Percentiles rank a stretch among this genome's conserved stretches.
phyloP scores from a whole-genome alignment of 2,888 invertebrate genomes.

The Lepidocyrtoides sp. region DNA sequence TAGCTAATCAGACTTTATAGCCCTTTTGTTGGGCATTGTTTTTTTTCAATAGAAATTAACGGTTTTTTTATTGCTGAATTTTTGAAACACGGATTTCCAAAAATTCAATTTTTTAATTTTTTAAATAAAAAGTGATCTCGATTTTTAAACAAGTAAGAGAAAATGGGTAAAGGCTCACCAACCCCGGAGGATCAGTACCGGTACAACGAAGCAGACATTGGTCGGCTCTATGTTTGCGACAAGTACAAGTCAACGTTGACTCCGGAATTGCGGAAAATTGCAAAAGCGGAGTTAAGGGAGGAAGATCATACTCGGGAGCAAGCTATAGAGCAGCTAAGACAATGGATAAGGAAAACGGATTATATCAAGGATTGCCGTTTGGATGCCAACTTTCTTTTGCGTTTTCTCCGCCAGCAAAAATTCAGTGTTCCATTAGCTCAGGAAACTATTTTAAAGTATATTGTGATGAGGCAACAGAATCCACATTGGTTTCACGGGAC shows the following conservation, averaged over 20 bases:
- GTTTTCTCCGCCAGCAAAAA: conserved; percentile 93
- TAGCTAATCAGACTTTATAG: no score
- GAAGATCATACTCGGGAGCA: conserved; percentile 90
- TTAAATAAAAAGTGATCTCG: conserved; percentile 8
- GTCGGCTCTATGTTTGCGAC: conserved; percentile 87
- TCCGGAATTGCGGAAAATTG: conserved; percentile 86
- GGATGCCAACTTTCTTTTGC: conserved; percentile 90
- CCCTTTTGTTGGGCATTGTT: no score
- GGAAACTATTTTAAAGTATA: conserved; percentile 92
- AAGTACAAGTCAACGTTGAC: conserved; percentile 90
- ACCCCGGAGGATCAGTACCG: conserved; percentile 81
- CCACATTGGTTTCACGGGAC: conserved; percentile 92
- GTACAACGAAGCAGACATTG: conserved; percentile 65
- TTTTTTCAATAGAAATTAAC: no score
- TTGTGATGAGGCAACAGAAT: conserved; percentile 92
- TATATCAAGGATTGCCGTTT: conserved; percentile 91
- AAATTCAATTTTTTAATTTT: no score
- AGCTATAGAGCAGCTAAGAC: conserved; percentile 89
- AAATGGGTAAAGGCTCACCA: conserved; percentile 85
- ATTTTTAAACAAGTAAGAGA: not conserved
- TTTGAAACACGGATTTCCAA: no score
- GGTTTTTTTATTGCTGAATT: no score
- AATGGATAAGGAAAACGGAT: conserved; percentile 91
- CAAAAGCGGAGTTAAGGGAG: conserved; percentile 91
- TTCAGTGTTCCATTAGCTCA: conserved; percentile 93